Base-by-base conservation (phyloP, 2,888 invertebrate species). In the Plebejus anna region DNA sequence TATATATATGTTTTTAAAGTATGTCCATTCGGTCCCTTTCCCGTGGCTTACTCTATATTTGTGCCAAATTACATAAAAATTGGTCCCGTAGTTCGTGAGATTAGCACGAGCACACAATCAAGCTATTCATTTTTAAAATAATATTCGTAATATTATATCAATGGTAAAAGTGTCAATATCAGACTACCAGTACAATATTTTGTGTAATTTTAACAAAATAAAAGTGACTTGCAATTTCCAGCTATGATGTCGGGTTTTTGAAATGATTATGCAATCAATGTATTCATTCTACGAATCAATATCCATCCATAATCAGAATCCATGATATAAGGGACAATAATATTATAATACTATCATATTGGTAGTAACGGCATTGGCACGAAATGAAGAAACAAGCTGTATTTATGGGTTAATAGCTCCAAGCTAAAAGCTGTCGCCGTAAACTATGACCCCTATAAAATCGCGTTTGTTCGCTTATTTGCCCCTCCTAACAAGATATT, bases 371-470 rank as follows among this genome's bases (percentile, higher is more conserved):
- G 55, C 55, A 55, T 55, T 16, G 55, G 4, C 55, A 4, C 16
- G 55, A 55, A 51, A 55, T 55, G 16, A 55, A 55, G 16, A 16
- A 55, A 55, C 55, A 55, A 55, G 55, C 16, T 55, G 59, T 59
- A n/a, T 71, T 72, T 47, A 42, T 28, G 47, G 22, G 9, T 4
- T 72, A 71, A 71, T 71, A n/a, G 13, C 72, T 28, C 51, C 47
- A 16, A 66, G 76, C 78, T 81, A 80, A 80, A 80, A 81, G 79
- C 79, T 78, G 76, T 78, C 78, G 76, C 78, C 75, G 75, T 79
- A 79, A 78, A 78, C 32, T 73, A 73, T 73, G 32, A 55, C 73
- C 55, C 28, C 51, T 16, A 28, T 47, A 36, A 36, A 55, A 73
- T 28, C 73, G 51, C 32, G 73, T 73, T 76, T 75, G 38, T 76